A percentile compares a stretch with the other conserved stretches of the same genome.
phyloP scores from a whole-genome alignment of 2,888 invertebrate genomes.

The Barypeithes pellucidus region DNA sequence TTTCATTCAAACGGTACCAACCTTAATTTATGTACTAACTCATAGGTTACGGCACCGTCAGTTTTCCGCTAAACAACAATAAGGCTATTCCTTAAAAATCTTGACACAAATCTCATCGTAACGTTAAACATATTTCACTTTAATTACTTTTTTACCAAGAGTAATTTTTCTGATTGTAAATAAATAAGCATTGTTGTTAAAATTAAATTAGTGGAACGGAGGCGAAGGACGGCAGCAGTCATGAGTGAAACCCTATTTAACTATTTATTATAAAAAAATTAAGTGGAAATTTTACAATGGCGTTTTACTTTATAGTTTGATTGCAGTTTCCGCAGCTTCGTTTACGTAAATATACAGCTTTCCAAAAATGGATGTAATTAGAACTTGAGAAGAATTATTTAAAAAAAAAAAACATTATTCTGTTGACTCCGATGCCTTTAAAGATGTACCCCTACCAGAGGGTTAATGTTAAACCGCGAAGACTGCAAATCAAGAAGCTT shows the following conservation, averaged over 20 bases:
- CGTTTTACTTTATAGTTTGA: background rate
- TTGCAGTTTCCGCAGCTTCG: too few relatives aligned
- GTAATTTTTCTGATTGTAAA: background rate
- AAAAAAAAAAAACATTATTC: too few relatives aligned
- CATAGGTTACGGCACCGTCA: background rate
- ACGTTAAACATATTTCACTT: background rate
- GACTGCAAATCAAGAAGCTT: too few relatives aligned
- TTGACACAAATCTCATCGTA: constrained; percentile 20
- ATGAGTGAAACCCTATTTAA: constrained; percentile 4
- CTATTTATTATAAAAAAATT: background rate
- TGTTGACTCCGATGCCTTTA: too few relatives aligned
- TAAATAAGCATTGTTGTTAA: constrained; percentile 19
- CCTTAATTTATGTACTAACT: constrained; percentile 16
- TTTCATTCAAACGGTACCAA: background rate
- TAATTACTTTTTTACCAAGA: constrained; percentile 15
- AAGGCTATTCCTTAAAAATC: background rate
- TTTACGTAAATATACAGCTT: too few relatives aligned
- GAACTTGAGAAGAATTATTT: too few relatives aligned
- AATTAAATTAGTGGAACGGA: constrained; percentile 25
- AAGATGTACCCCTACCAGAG: too few relatives aligned
- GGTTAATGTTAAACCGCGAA: too few relatives aligned
- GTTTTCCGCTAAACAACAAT: constrained; percentile 1
- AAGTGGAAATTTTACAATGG: background rate
- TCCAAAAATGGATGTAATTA: too few relatives aligned
- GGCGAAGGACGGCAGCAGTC: constrained; percentile 20